phyloP scores from a whole-genome alignment of 2,113 vertebrate genomes.

The Lepisosteus osseus region DNA sequence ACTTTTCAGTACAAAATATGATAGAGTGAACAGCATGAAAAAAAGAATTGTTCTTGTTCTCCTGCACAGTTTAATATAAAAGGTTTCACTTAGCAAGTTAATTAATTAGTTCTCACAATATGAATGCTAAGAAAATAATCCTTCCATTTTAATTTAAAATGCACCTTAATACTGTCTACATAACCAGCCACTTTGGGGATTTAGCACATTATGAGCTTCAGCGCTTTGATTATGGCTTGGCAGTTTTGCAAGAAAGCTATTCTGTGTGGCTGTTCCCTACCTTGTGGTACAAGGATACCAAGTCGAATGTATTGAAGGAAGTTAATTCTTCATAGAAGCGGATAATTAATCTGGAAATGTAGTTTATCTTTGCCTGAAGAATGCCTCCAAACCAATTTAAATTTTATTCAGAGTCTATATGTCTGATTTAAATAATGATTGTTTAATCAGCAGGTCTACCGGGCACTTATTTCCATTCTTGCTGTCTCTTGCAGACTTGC shows the following conservation, averaged over 20 bases:
- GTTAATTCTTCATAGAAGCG: constrained; percentile 61
- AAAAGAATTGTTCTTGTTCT: too few relatives aligned
- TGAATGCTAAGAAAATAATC: neutral
- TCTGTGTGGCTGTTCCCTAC: constrained; percentile 21
- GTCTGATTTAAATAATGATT: constrained; percentile 74
- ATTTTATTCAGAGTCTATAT: constrained; percentile 56
- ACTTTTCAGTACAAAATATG: too few relatives aligned
- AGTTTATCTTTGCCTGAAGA: constrained; percentile 66
- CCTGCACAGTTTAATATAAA: too few relatives aligned
- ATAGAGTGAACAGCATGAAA: too few relatives aligned
- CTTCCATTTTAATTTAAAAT: neutral
- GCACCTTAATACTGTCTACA: neutral
- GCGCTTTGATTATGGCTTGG: constrained; percentile 47
- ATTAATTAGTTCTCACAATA: too few relatives aligned
- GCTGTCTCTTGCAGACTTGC: constrained; percentile 58
- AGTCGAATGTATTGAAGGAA: constrained; percentile 56
- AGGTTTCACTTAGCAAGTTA: too few relatives aligned
- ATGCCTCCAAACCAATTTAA: constrained; percentile 60
- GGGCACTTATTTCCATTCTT: constrained; percentile 74
- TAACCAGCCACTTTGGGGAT: constrained; percentile 36
- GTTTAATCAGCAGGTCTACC: constrained; percentile 65
- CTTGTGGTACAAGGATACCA: constrained; percentile 33
- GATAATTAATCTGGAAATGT: constrained; percentile 76
- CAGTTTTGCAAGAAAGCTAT: constrained; percentile 45
- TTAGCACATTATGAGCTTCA: constrained; percentile 42